Evolutionary conservation across 2,888 invertebrate genomes (phyloP).

Genomic region (Mythimna lalbum): DNA sequence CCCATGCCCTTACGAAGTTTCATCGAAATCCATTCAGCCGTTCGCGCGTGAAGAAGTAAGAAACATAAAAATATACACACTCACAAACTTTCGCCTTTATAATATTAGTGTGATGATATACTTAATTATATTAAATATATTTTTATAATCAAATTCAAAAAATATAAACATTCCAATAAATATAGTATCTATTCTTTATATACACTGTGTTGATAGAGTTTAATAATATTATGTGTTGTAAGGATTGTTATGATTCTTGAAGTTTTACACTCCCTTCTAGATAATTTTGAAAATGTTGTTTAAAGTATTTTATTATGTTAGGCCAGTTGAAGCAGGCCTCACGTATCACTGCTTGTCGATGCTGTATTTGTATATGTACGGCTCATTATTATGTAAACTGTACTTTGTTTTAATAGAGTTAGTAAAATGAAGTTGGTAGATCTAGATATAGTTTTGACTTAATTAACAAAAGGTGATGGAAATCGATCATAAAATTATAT

Average conservation of each 20-base stretch:
- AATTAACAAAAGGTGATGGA: slow-evolving; percentile 12
- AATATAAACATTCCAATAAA: not conserved
- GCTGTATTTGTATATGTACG: not conserved
- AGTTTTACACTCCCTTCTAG: not conserved
- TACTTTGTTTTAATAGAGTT: not conserved
- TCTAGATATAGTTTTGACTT: not conserved
- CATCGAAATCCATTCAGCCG: too few species aligned
- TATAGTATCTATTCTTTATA: not conserved
- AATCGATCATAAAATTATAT: slow-evolving; percentile 1
- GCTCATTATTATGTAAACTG: not conserved
- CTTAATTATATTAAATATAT: too few species aligned
- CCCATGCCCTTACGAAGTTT: too few species aligned
- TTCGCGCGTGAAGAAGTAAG: too few species aligned
- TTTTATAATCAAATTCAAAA: not conserved
- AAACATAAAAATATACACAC: too few species aligned
- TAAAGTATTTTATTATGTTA: not conserved
- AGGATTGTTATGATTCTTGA: not conserved
- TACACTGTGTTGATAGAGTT: not conserved
- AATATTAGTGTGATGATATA: too few species aligned
- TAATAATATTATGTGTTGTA: not conserved
- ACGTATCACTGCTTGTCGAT: not conserved
- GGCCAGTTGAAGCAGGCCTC: not conserved
- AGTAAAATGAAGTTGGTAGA: not conserved
- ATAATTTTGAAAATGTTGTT: not conserved
- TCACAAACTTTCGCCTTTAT: too few species aligned